Evolutionary conservation across 2,888 invertebrate genomes (phyloP), one percentile per base, ranked within the genome.

Genomic region (Caenorhabditis sp.): DNA sequence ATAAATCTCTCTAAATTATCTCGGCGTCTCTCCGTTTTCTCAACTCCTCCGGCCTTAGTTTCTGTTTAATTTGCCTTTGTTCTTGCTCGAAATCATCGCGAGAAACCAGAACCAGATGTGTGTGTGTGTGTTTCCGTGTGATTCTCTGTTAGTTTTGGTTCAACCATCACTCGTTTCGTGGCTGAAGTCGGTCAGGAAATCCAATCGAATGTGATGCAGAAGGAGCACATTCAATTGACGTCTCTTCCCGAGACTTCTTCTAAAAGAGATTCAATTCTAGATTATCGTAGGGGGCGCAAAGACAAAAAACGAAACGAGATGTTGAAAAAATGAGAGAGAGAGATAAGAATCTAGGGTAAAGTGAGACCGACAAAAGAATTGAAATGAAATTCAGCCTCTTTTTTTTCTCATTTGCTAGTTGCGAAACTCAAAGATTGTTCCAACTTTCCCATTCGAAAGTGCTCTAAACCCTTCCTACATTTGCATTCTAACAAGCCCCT

Each of bases 31-130:
- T 41, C 9, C 17, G 15, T 26, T 41, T 61, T 30, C 24, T 50
- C 4, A 32, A 17, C 48, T 72, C 63, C 58, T 22, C 46, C 37
- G 7, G 43, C 24, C 24, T 50, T 55, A 48, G 56, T 50, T 71
- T 56, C 39, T 55, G 39, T 56, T 62, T 37, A 50, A 65, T 55
- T 65, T 55, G 46, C 65, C 61, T 70, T 61, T 70, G 53, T 70
- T 55, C 52, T 45, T 58, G 46, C 63, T 55, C 55, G 46, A 65
- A 63, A 65, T 65, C 65, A 55, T 65, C 65, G 53, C 50, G 37
- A 50, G 52, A 59, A 70, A 70, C 70, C 70, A 70, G 70, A 70
- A 70, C 70, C 70, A 70, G 59, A 70, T 70, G 70, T 70, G 52
- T 59, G 41, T 52, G 32, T 55, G 53, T 56, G 52, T 35, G 63